Evolutionary conservation across 2,113 vertebrate species (phyloP).

Genomic region (Takifugu flavidus): DNA sequence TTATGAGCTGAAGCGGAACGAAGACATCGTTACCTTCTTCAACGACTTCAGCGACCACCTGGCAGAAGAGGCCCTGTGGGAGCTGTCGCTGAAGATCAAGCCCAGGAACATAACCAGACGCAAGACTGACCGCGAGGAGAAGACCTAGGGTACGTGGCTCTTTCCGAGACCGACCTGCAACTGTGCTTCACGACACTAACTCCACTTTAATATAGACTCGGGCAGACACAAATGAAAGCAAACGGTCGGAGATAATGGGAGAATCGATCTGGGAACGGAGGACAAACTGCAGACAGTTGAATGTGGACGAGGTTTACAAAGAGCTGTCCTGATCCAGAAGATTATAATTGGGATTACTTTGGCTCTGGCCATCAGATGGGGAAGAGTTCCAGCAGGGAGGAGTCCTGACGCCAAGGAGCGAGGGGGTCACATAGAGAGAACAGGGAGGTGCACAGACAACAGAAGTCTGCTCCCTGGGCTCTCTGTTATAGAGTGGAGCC

Average conservation of each 20-base stretch:
- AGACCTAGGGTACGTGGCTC: slow-evolving; percentile 78
- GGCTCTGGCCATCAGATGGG: slow-evolving; percentile 20
- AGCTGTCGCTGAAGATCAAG: slow-evolving; percentile 97
- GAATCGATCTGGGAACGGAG: slow-evolving; percentile 33
- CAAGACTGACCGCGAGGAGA: slow-evolving; percentile 94
- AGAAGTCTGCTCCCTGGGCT: slow-evolving; percentile 58
- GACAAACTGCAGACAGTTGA: slow-evolving; percentile 50
- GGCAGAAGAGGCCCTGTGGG: slow-evolving; percentile 96
- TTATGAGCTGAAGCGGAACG: slow-evolving; percentile 93
- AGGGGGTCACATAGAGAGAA: slow-evolving; percentile 37
- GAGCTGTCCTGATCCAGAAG: slow-evolving; percentile 50
- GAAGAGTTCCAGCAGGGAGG: slow-evolving; percentile 20
- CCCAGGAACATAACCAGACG: slow-evolving; percentile 89
- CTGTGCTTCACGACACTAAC: slow-evolving; percentile 70
- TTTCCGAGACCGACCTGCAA: slow-evolving; percentile 54
- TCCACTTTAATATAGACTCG: slow-evolving; percentile 70
- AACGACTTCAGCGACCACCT: slow-evolving; percentile 98
- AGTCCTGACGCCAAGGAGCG: slow-evolving; percentile 35
- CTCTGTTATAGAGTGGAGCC: slow-evolving; percentile 57
- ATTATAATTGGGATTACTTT: slow-evolving; percentile 50
- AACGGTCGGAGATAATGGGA: slow-evolving; percentile 45
- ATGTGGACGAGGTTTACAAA: slow-evolving; percentile 57
- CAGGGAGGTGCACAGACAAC: slow-evolving; percentile 44
- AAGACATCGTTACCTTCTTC: slow-evolving; percentile 95
- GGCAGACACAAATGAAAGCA: slow-evolving; percentile 49